A percentile compares a stretch with the other conserved stretches of the same genome.
Evolutionary conservation across 1,140 invertebrate genomes (phyloP).

Genomic region (Hestina assimilis): DNA sequence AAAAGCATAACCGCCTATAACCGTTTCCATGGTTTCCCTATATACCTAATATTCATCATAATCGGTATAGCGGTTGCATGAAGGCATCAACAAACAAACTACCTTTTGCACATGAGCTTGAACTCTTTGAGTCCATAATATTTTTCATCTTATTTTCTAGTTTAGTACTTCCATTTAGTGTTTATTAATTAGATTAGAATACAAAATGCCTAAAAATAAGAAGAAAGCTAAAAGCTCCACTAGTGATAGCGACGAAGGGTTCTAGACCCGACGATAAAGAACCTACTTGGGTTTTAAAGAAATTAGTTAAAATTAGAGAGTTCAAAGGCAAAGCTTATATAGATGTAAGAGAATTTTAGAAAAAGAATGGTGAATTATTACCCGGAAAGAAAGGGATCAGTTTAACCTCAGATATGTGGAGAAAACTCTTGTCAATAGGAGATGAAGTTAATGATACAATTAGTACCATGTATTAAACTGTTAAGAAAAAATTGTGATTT

Average conservation of each 20-base stretch:
- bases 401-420: slow-evolving; percentile 85
- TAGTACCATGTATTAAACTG: slow-evolving; percentile 47
- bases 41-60: too few species aligned
- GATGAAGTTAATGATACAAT: slow-evolving; percentile 84
- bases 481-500: too few species aligned
- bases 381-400: slow-evolving; percentile 93
- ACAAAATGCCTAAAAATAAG: slow-evolving; percentile 72
- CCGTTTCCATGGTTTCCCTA: too few species aligned
- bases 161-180: too few species aligned
- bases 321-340: slow-evolving; percentile 90
- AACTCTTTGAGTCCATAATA: too few species aligned
- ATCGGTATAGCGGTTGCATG: too few species aligned
- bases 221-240: slow-evolving; percentile 59
- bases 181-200: too few species aligned
- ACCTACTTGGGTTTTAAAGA: slow-evolving; percentile 75
- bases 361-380: slow-evolving; percentile 86
- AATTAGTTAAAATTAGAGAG: slow-evolving; percentile 85
- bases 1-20: too few species aligned
- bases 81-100: too few species aligned
- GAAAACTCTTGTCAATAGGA: slow-evolving; percentile 83
- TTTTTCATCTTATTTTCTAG: too few species aligned
- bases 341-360: slow-evolving; percentile 92
- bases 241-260: slow-evolving; percentile 73
- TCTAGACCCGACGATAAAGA: slow-evolving; percentile 69
- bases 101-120: too few species aligned